Percentiles rank a stretch among this genome's conserved stretches.
These are phyloP conservation scores for Oscheius myriophilus DNA, from an alignment of 2,888 invertebrate genomes.

Conservation along the genomic window DNA sequence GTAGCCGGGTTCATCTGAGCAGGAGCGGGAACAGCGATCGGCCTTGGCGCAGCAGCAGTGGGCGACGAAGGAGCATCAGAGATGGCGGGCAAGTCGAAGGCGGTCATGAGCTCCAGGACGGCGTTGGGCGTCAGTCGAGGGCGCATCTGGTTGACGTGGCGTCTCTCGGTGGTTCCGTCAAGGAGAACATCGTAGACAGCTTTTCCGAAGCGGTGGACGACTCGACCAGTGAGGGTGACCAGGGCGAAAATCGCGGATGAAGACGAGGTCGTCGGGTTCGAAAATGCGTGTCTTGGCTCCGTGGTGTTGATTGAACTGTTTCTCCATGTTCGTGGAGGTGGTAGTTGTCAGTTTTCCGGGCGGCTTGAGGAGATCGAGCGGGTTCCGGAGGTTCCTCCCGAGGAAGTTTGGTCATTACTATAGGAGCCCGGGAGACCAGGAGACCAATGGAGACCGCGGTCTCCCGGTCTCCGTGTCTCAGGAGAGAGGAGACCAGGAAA, in stretches of 20 bases:
- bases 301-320: slow-evolving; percentile 31
- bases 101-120: not conserved
- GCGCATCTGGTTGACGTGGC: not conserved
- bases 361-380: slow-evolving; percentile 23
- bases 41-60: too few relatives aligned
- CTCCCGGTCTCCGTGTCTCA: too few relatives aligned
- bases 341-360: not conserved
- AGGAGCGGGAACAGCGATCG: too few relatives aligned
- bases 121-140: not conserved
- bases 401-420: slow-evolving; percentile 28
- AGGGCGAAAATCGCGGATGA: slow-evolving; percentile 20
- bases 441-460: too few relatives aligned
- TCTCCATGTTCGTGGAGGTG: slow-evolving; percentile 8
- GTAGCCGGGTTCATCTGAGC: too few relatives aligned
- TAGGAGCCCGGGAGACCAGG: too few relatives aligned
- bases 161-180: not conserved
- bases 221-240: too few relatives aligned
- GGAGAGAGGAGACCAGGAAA: too few relatives aligned
- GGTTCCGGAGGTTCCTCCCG: slow-evolving; percentile 31
- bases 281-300: slow-evolving; percentile 10
- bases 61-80: too few relatives aligned
- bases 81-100: too few relatives aligned
- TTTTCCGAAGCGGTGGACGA: not conserved
- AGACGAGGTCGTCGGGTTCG: slow-evolving; percentile 21
- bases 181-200: not conserved